Evolutionary conservation across 1,140 invertebrate species (phyloP), one percentile per base, ranked within the genome.

Genomic region (Diploscapter pachys): DNA sequence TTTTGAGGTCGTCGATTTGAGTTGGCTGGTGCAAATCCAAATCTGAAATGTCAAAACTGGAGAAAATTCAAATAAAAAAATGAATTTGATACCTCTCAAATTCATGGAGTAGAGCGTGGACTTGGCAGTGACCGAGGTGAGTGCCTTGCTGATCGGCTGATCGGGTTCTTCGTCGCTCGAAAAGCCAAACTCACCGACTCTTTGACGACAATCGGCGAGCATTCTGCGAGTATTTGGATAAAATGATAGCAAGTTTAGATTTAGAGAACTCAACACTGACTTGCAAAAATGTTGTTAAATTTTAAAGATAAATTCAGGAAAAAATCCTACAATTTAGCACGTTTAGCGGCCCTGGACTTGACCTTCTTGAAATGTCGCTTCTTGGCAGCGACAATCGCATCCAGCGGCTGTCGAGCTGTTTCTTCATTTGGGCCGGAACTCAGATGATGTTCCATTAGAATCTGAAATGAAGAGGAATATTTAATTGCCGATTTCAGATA

Each of bases 161-260:
- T 55, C 66, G 51, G 56, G 11, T 13, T 68, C 66, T 53, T 68
- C 66, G 5, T 52, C 66, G 50, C 66, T 68, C 5, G 66, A 68
- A 5, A 68, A 8, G n/a, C 66, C 66, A n/a, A 55, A 55, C 1
- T 68, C 66, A 5, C 66, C 66, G 56, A 48, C 66, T 55, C 48
- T 68, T 31, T 54, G 48, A 5, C 66, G 66, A 53, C 66, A 68
- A 11, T 68, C 66, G 6, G 6, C 11, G 8, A 53, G 13, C 8
- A 68, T 52, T 55, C 66, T 68, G 63, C 31, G 31, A 31, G 31
- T 31, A 31, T 31, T 31, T 31, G 31, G 31, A 31, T 31, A 31
- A 31, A 31, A 31, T 31, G 31, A 31, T 31, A 31, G 31, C 31
- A 31, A 31, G 31, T 31, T 31, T 31, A 31, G 31, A 31, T 31